A percentile compares a stretch with the other conserved stretches of the same genome.
phyloP scores from a whole-genome alignment of 2,113 vertebrate genomes.

The Pangasianodon hypophthalmus region DNA sequence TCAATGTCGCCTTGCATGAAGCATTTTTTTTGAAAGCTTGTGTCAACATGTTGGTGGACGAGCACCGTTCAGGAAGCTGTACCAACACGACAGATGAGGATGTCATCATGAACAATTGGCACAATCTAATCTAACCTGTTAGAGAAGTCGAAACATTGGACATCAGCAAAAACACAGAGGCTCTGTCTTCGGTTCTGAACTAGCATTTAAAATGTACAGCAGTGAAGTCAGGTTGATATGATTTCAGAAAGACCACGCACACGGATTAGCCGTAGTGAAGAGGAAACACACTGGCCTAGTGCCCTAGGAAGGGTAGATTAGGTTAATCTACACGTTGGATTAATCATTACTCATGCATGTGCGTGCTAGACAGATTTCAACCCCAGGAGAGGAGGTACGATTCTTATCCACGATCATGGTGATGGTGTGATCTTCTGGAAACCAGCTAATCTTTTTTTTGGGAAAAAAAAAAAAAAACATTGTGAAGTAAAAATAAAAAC shows the following conservation, averaged over 20 bases:
- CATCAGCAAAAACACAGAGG: background rate
- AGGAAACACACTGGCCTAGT: background rate
- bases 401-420: background rate
- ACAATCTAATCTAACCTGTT: constrained; percentile 7
- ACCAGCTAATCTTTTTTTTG: background rate
- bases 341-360: background rate
- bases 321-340: constrained; percentile 11
- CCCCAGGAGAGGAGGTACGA: too few species aligned
- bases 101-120: background rate
- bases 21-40: constrained; percentile 9
- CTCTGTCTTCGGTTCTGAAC: background rate
- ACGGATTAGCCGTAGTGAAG: background rate
- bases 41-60: background rate
- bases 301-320: background rate
- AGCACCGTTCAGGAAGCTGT: background rate
- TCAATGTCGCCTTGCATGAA: constrained; percentile 20
- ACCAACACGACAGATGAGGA: background rate
- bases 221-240: background rate
- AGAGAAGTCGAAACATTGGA: background rate
- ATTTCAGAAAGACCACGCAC: background rate
- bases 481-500: too few species aligned
- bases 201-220: background rate
- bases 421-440: background rate
- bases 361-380: background rate
- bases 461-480: background rate